These are phyloP conservation scores for Apocrypta bakeri DNA, from an alignment of 1,140 invertebrate species.

Conservation along the genomic window DNA sequence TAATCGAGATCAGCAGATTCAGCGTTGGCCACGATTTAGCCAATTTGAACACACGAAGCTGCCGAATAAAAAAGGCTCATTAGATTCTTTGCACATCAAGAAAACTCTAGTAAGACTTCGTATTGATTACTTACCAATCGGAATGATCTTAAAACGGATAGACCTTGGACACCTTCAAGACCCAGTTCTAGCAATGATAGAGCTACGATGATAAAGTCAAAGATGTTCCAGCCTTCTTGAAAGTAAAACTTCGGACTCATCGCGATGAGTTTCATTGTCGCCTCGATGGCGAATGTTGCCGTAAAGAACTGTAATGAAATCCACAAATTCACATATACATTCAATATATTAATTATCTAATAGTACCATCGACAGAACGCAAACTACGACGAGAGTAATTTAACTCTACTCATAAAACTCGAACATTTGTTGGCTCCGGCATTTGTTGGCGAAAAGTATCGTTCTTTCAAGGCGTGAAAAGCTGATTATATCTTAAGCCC, in stretches of 20 bases:
- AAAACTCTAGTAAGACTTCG: slow-evolving; percentile 50
- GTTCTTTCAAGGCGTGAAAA: background rate
- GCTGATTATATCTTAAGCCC: background rate
- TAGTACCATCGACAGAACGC: too few species aligned
- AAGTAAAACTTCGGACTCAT: slow-evolving; percentile 98
- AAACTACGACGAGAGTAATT: too few species aligned
- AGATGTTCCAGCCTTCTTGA: slow-evolving; percentile 99
- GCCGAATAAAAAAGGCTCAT: slow-evolving; percentile 65
- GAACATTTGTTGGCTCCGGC: too few species aligned
- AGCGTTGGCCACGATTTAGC: slow-evolving; percentile 99
- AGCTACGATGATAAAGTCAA: slow-evolving; percentile 98
- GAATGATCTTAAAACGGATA: slow-evolving; percentile 97
- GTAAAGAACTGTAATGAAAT: slow-evolving; percentile 91
- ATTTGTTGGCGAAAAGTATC: background rate
- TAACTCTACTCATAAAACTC: too few species aligned
- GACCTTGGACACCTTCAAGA: slow-evolving; percentile 93
- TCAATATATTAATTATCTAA: background rate
- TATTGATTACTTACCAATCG: slow-evolving; percentile 84
- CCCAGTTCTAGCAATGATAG: slow-evolving; percentile 95
- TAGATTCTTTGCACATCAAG: background rate
- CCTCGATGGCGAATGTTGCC: slow-evolving; percentile 97
- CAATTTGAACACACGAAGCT: slow-evolving; percentile 99
- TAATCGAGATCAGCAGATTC: slow-evolving; percentile 98
- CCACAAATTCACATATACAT: background rate
- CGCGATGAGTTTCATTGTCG: slow-evolving; percentile 95